These are phyloP conservation scores for Oreochromis tanganicae DNA, from an alignment of 2,113 vertebrate species.

Conservation along the genomic window DNA sequence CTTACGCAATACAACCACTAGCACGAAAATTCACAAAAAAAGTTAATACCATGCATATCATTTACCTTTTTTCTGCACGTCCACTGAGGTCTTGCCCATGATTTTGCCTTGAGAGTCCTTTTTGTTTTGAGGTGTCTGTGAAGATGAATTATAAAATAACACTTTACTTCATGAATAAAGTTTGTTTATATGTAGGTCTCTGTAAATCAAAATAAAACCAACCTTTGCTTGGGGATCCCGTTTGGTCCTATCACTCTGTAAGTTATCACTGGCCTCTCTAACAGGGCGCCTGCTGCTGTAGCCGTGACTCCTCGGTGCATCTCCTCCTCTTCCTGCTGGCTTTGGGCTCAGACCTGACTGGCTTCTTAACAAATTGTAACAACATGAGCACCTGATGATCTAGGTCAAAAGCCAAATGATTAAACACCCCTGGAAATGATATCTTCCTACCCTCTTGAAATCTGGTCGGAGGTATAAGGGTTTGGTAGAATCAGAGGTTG, in stretches of 20 bases:
- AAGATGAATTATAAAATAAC: not conserved
- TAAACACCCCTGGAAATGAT: not conserved
- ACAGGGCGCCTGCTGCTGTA: constrained; percentile 6
- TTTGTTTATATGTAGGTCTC: not conserved
- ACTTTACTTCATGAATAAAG: not conserved
- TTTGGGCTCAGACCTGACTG: not conserved
- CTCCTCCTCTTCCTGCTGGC: not conserved
- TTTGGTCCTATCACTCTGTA: not conserved
- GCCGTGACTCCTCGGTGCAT: constrained; percentile 10
- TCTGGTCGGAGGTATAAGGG: not conserved
- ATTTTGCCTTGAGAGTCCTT: constrained; percentile 22
- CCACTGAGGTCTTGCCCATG: constrained; percentile 15
- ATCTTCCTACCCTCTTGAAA: constrained; percentile 19
- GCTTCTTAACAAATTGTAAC: constrained; percentile 17
- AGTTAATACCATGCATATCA: not conserved
- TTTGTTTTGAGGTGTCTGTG: constrained; percentile 31
- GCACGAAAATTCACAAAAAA: not conserved
- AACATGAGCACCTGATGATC: not conserved
- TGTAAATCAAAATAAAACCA: not conserved
- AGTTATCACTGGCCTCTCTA: not conserved
- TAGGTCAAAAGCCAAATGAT: not conserved
- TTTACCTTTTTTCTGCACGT: constrained; percentile 50
- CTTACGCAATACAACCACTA: not conserved
- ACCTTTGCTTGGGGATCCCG: constrained; percentile 41
- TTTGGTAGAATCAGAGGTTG: not conserved